Percentiles rank a stretch among this genome's conserved stretches.
These are phyloP conservation scores for Conistra vaccinii DNA, from an alignment of 2,888 invertebrate species.

Conservation along the genomic window DNA sequence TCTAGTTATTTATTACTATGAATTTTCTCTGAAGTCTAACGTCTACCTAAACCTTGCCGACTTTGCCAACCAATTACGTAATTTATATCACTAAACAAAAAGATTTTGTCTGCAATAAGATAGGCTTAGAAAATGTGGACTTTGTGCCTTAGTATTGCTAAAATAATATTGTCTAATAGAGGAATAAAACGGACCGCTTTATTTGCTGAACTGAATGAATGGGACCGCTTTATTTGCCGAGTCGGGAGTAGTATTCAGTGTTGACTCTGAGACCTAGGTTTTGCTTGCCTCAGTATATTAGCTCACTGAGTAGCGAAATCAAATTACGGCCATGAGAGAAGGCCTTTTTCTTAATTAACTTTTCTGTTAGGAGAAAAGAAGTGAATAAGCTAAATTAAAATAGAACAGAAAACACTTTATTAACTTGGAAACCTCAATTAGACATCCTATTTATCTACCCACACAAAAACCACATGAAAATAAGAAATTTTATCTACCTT, in stretches of 20 bases:
- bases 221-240: not conserved
- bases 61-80: not conserved
- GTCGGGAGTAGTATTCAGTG: not conserved
- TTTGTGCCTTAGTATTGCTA: not conserved
- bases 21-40: not conserved
- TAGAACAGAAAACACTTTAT: not conserved
- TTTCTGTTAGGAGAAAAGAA: not conserved
- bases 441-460: not conserved
- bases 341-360: not conserved
- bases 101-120: not conserved
- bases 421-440: not conserved
- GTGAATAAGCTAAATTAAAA: not conserved
- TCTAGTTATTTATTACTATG: too few relatives aligned
- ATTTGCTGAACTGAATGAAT: not conserved
- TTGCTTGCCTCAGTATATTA: not conserved
- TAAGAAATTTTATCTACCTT: not conserved
- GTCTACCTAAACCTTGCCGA: not conserved
- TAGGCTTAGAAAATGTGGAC: not conserved
- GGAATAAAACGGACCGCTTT: conserved; percentile 1
- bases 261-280: not conserved
- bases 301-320: not conserved
- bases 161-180: not conserved
- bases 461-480: too few relatives aligned
- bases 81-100: not conserved
- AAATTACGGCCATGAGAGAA: not conserved